A percentile compares a stretch with the other conserved stretches of the same genome.
These are phyloP conservation scores for Xyrauchen texanus DNA, from an alignment of 2,113 vertebrate genomes.

Conservation along the genomic window DNA sequence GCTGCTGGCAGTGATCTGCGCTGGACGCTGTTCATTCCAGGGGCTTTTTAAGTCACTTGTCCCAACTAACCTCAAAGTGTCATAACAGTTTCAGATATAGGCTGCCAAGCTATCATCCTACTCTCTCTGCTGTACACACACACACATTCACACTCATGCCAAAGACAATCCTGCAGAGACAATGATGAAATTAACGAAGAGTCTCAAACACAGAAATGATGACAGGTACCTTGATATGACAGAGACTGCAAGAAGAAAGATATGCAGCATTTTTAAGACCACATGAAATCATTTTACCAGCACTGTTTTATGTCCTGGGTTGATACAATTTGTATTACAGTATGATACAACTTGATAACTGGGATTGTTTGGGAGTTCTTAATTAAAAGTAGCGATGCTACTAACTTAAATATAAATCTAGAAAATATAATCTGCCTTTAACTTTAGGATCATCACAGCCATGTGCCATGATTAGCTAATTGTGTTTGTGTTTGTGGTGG, in stretches of 20 bases:
- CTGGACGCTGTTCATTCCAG: slow-evolving; percentile 41
- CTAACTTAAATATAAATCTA: no score
- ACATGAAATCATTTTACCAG: background rate
- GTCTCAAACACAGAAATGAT: background rate
- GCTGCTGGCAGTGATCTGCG: slow-evolving; percentile 64
- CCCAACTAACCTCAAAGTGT: slow-evolving; percentile 74
- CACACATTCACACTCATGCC: background rate
- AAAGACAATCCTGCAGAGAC: background rate
- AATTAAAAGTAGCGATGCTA: no score
- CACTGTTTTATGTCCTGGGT: no score
- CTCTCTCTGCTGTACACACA: background rate
- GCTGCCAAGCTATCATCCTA: slow-evolving; percentile 14
- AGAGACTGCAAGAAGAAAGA: background rate
- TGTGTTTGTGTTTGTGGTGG: no score
- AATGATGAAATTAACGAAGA: background rate
- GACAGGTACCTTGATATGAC: background rate
- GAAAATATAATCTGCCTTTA: no score
- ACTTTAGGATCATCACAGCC: no score
- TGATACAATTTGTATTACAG: no score
- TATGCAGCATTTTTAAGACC: background rate
- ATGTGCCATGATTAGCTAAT: no score
- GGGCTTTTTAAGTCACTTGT: slow-evolving; percentile 74
- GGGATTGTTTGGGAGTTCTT: no score
- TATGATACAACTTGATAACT: no score
- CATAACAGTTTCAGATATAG: slow-evolving; percentile 66